Evolutionary conservation across 2,888 invertebrate genomes (phyloP).

Genomic region (Chloromyia formosa): DNA sequence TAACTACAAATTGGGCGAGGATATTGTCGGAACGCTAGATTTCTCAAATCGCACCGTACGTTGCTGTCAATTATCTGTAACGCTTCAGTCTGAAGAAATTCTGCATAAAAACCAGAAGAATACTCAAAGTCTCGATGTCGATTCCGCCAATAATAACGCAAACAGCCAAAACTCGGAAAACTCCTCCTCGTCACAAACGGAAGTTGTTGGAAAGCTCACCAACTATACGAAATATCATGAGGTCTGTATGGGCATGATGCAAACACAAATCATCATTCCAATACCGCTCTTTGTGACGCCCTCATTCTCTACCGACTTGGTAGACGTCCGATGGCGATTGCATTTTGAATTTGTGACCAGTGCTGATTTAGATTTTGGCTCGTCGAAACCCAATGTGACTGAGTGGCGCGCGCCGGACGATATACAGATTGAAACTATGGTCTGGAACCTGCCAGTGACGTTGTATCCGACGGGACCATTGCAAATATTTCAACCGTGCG

Average conservation of each 20-base stretch:
- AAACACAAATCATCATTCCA: conserved; percentile 90
- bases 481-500: conserved; percentile 75
- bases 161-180: conserved; percentile 50
- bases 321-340: conserved; percentile 90
- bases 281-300: conserved; percentile 96
- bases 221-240: conserved; percentile 93
- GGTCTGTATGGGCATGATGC: conserved; percentile 86
- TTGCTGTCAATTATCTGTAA: conserved; percentile 92
- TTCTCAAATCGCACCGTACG: conserved; percentile 89
- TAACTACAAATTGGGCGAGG: conserved; percentile 96
- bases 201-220: conserved; percentile 67
- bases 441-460: conserved; percentile 96
- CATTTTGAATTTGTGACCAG: conserved; percentile 98
- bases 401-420: conserved; percentile 85
- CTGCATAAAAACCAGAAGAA: conserved; percentile 55
- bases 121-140: conserved; percentile 48
- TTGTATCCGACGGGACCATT: conserved; percentile 91
- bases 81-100: conserved; percentile 93
- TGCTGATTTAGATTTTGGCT: conserved; percentile 71
- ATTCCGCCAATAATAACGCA: conserved; percentile 61
- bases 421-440: conserved; percentile 96
- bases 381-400: conserved; percentile 66
- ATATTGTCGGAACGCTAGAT: conserved; percentile 95
- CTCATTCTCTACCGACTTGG: conserved; percentile 91
- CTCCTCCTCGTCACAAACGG: conserved; percentile 33